Evolutionary conservation across 1,140 invertebrate species (phyloP), one percentile per base, ranked within the genome.

Genomic region (Tribolium madens): DNA sequence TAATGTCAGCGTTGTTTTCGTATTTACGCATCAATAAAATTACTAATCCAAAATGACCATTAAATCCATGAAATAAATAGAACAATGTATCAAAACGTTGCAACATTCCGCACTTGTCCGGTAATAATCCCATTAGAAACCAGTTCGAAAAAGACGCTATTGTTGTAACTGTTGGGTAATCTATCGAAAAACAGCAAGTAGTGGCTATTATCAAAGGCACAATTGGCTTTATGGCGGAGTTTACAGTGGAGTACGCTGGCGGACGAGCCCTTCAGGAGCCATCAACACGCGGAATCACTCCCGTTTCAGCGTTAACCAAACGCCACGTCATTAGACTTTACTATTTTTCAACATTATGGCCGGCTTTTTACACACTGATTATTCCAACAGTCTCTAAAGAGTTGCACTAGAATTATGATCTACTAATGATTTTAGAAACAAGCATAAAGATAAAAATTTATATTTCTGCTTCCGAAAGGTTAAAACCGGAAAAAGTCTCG

Each of bases 311-410:
- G 73, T 76, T 81, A 78, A 76, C 76, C 75, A 78, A 78, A 80
- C 74, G 60, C 73, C 73, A 78, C 73, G 80, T 80, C 78, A 81
- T 81, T 81, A 81, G 76, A 57, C 72, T 46, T 76, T 80, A 76
- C 78, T 78, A 80, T 81, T 78, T 75, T 80, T 80, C 78, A 60
- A 47, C 48, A 72, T 80, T 80, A 80, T 31, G 71, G 78, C 73
- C 53, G 31, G 26, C 76, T 48, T 78, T 76, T 75, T 73, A 68
- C 72, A 78, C 74, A 80, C 76, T 80, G 76, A 81, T 80, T 80
- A 77, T 74, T 81, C 76, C 76, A 80, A 47, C 46, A 50, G 10
- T 10, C 80, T 71, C 74, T 10, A 18, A 50, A 57, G 78, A 79
- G 50, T 42, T 26, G 48, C 36, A 42, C 10, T 72, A 14, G 53